Evolutionary conservation across 2,797 vertebrate genomes (phyloP).

Genomic region (Spea hammondii): DNA sequence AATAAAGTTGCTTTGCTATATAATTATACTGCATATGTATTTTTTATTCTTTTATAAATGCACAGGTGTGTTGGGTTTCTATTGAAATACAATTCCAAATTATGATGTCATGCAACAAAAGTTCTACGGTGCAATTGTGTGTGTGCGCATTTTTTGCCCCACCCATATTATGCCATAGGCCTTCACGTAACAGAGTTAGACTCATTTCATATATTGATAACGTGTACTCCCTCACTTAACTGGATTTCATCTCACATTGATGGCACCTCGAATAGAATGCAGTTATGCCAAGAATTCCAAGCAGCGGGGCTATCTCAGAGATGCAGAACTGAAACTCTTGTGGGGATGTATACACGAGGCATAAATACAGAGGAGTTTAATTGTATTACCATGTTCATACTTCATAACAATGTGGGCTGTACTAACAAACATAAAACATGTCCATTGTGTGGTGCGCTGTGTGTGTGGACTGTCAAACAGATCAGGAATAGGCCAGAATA

Average conservation of each 20-base stretch:
- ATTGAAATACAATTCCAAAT: neutral
- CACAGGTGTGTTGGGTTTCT: no score
- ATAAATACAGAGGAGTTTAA: neutral
- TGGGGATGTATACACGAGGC: neutral
- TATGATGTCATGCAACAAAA: slow-evolving; percentile 11
- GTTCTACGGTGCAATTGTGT: slow-evolving; percentile 4
- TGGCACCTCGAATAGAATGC: neutral
- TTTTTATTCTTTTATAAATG: no score
- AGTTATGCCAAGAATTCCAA: slow-evolving; percentile 2
- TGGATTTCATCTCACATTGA: slow-evolving; percentile 3
- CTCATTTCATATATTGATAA: neutral
- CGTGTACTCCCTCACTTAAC: neutral
- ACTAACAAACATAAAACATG: no score
- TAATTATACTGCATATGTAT: no score
- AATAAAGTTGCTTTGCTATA: no score
- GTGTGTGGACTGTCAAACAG: no score
- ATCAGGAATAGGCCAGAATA: no score
- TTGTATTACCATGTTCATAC: neutral
- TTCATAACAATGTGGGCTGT: no score
- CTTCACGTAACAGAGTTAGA: slow-evolving; percentile 21
- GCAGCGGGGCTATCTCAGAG: neutral
- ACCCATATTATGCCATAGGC: slow-evolving; percentile 39
- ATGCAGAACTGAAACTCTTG: neutral
- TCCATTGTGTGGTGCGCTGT: no score
- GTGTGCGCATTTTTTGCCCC: slow-evolving; percentile 2